Conservation (phyloP, 2,113 vertebrate species). For the Agapornis roseicollis region DNA sequence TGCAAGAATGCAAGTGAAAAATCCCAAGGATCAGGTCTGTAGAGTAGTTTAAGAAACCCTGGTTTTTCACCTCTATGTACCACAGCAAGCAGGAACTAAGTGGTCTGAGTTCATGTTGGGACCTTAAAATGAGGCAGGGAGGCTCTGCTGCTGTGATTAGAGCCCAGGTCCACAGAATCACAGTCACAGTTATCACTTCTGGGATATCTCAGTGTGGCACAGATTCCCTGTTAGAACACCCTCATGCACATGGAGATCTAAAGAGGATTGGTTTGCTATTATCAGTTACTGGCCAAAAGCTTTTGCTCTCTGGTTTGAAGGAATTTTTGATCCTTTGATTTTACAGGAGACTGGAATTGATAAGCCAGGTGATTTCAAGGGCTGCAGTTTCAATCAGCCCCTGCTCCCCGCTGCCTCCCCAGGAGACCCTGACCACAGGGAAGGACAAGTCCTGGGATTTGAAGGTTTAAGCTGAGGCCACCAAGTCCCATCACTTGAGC, state of each 20-base stretch:
- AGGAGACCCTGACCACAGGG: neutral
- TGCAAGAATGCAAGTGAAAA: neutral
- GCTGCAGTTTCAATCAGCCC: conserved; percentile 47
- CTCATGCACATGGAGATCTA: neutral
- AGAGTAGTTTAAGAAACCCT: neutral
- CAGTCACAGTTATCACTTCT: neutral
- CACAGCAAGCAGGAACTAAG: neutral
- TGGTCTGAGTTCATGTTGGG: neutral
- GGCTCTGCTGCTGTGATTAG: neutral
- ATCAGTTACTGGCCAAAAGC: conserved; percentile 16
- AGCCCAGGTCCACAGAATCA: neutral
- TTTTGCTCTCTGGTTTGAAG: conserved; percentile 32
- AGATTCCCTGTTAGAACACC: neutral
- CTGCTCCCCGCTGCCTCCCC: neutral
- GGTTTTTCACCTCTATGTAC: neutral
- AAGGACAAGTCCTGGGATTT: conserved; percentile 44
- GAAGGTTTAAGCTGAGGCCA: conserved; percentile 11
- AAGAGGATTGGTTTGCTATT: conserved; percentile 53
- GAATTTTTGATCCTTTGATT: conserved; percentile 61
- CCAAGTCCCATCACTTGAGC: neutral
- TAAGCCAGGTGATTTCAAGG: conserved; percentile 58
- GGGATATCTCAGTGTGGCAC: neutral
- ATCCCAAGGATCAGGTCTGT: neutral
- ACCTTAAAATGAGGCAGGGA: neutral
- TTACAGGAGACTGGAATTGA: conserved; percentile 65